Base-by-base conservation (phyloP, 2,797 vertebrate genomes). In the Sardinella longiceps region DNA sequence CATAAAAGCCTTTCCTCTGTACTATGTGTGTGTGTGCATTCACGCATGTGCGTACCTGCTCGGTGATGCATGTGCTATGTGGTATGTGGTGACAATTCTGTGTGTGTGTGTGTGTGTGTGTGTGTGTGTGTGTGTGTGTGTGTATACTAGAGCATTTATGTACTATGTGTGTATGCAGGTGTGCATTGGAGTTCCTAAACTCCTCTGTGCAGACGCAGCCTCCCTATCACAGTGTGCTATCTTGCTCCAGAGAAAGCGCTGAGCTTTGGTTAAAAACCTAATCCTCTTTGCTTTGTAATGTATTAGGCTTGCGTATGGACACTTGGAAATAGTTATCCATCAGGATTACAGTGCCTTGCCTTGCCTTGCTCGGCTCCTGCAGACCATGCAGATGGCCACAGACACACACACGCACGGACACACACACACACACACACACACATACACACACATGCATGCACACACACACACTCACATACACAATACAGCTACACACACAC, bases 231-330 rank as follows among this genome's bases (percentile, higher is more conserved):
- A 37, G 37, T 33, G 33, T 33, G 66, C 14, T 33, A 74, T 74
- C 66, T 74, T 33, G 39, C 15, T 28, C 33, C 33, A 33, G 33
- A 37, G 14, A 74, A 74, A 39, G 39, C 15, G n/a, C 66, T 74
- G 66, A 74, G 66, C 66, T 74, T 74, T 37, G 66, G 66, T 74
- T 74, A 37, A 37, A 37, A 37, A 37, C 7, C 15, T 74, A 74
- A 74, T 74, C 66, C 66, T 74, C 33, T 74, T 74, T 74, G 39
- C 30, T 33, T 74, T 37, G 12, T 37, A 37, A 74, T 74, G 66
- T 74, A 37, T 74, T 74, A 20, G 30, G 66, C 33, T 20, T 18
- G 15, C 33, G 33, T 30, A 39, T 39, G 66, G 30, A 74, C 66
- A 33, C 66, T 37, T 74, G 33, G 15, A 39, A 37, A 74, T 7